Base-by-base conservation (phyloP, 2,888 invertebrate genomes). In the Himalopsyche kuldschensis region DNA sequence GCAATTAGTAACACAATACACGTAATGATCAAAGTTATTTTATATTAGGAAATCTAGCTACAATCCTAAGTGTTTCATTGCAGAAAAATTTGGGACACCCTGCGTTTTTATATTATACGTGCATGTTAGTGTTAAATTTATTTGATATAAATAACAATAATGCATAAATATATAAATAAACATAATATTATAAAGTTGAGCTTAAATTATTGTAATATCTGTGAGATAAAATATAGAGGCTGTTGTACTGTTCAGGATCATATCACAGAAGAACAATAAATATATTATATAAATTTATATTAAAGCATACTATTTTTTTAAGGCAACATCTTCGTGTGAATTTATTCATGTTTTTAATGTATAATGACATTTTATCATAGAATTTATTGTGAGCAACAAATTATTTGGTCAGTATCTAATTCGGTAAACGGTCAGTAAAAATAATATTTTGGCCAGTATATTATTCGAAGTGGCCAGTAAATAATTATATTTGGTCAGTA, bases 181-280 rank as follows among this genome's bases (percentile, higher is more conserved):
- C 24, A 20, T 41, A 8, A 47, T 55, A 20, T 55, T 55, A 20
- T 55, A 55, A 55, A 20, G 55, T 75, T 75, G 75, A 75, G 75
- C 75, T 31, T 75, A 31, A 75, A 27, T 3, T 75, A 75, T 55
- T 20, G 55, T 20, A 20, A 20, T 55, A 75, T 75, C n/a, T 31
- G 30, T 75, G 75, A 31, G 27, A 31, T 75, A 75, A 10, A 27
- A 75, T 48, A 48, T 48, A 48, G 10, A 75, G 75, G 75, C 75
- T 75, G 75, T 31, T 31, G 30, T 75, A 75, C 30, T 75, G 75
- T 75, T 75, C 75, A 75, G n/a, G 75, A 75, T 75, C 75, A 75
- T 75, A 75, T 75, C 75, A 75, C 31, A 27, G 6, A n/a, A 75
- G 75, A 75, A 75, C 75, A 75, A 75, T 31, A 75, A 31, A 75